Conservation (phyloP, 1,140 invertebrate genomes). For the Phocides pigmalion region DNA sequence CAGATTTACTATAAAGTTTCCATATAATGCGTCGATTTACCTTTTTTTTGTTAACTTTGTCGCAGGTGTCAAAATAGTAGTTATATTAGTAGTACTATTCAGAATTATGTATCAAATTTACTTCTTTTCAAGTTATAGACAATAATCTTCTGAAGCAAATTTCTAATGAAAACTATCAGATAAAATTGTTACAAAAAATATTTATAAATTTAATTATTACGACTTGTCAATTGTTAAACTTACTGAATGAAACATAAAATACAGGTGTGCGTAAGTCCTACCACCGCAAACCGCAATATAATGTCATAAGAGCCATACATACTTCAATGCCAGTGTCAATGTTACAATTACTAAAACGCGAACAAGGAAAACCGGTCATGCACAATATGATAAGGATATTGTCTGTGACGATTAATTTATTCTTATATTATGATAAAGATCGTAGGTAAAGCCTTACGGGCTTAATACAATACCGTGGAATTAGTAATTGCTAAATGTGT, state of each 20-base stretch:
- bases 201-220: constrained; percentile 5
- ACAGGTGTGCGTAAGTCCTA: constrained; percentile 12
- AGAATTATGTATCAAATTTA: too few relatives aligned
- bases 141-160: too few relatives aligned
- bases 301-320: constrained; percentile 22
- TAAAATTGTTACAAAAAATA: constrained; percentile 5
- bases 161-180: too few relatives aligned
- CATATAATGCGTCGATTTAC: too few relatives aligned
- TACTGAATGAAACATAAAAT: constrained; percentile 15
- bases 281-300: constrained; percentile 30
- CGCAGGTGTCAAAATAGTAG: too few relatives aligned
- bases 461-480: too few relatives aligned
- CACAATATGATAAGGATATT: constrained; percentile 22
- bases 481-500: too few relatives aligned
- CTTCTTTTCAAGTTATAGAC: too few relatives aligned
- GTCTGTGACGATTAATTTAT: not conserved
- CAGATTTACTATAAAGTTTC: too few relatives aligned
- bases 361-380: constrained; percentile 58
- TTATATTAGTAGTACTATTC: too few relatives aligned
- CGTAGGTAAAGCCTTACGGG: too few relatives aligned
- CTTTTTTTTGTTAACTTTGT: too few relatives aligned
- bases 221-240: not conserved
- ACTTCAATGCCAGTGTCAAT: constrained; percentile 59
- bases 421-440: not conserved
- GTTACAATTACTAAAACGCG: constrained; percentile 45